Evolutionary conservation across 2,888 invertebrate species (phyloP).

Genomic region (Sipha maydis): DNA sequence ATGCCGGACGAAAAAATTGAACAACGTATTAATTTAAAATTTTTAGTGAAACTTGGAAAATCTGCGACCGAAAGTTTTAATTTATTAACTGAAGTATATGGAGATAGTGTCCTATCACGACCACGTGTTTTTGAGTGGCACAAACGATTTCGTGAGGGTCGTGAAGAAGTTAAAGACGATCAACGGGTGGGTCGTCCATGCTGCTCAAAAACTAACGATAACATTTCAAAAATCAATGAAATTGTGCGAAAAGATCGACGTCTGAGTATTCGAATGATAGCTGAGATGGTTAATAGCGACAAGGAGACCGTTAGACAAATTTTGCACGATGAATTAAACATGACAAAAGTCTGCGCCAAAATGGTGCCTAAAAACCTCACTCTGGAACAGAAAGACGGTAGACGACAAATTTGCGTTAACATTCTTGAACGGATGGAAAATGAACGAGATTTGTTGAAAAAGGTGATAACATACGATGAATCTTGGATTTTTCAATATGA

Average conservation of each 20-base stretch:
- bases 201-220: constrained; percentile 34
- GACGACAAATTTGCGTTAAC: constrained; percentile 33
- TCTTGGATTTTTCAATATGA: constrained; percentile 58
- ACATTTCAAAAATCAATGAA: constrained; percentile 47
- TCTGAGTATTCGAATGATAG: constrained; percentile 62
- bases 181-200: neutral
- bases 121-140: too few species aligned
- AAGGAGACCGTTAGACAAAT: constrained; percentile 63
- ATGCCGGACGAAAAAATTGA: too few species aligned
- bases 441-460: constrained; percentile 24
- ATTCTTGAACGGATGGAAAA: constrained; percentile 35
- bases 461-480: constrained; percentile 40
- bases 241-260: constrained; percentile 26
- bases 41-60: constrained; percentile 62
- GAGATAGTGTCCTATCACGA: too few species aligned
- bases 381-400: constrained; percentile 24
- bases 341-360: constrained; percentile 62
- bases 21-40: constrained; percentile 61
- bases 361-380: constrained; percentile 41
- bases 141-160: too few species aligned
- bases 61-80: constrained; percentile 58
- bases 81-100: constrained; percentile 61
- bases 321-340: constrained; percentile 63
- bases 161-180: too few species aligned
- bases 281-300: constrained; percentile 61